Evolutionary conservation across 2,888 invertebrate species (phyloP), one percentile per base, ranked within the genome.

Genomic region (Muscina levida): DNA sequence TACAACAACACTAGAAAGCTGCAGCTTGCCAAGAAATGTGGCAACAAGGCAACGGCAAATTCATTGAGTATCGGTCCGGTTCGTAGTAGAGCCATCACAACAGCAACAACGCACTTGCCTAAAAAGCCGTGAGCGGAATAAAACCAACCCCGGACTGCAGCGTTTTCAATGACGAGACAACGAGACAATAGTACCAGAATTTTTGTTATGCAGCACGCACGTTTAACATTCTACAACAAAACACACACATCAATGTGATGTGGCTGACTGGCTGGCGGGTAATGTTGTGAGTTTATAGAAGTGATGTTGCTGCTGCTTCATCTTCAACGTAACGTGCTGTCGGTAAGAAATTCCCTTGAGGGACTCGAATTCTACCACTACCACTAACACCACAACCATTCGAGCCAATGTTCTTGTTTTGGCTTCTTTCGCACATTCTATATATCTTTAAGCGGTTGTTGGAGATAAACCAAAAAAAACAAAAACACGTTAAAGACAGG

Each of bases 121-220:
- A 3, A 31, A 31, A 31, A 31, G 17, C 5, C 11, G 22, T 44
- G 51, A 51, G 31, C 37, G 39, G 39, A 37, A 42, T 19, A 8
- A 42, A 62, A 42, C n/a, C 62, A 62, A 62, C 62, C 62, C 62
- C 13, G 53, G 17, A 37, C 24, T 53, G 22, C 22, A 24, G 10
- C 44, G 44, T 2, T 22, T 53, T 24, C 53, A 53, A 53, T 53
- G 24, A 6, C 31, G 4, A 31, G 31, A 5, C 3, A 31, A 8
- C 31, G 31, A 31, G 31, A 31, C 31, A 3, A 31, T 5, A 31
- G 31, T 56, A 56, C 11, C 10, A 66, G 44, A 17, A 68, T 68
- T 72, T 72, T 39, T 62, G 72, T 68, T 76, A 51, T 70, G 72
- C 68, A 70, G 68, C 80, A 77, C 74, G 81, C 81, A 81, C 77